Evolutionary conservation across 2,113 vertebrate species (phyloP).

Genomic region (Periophthalmodon schlosseri): DNA sequence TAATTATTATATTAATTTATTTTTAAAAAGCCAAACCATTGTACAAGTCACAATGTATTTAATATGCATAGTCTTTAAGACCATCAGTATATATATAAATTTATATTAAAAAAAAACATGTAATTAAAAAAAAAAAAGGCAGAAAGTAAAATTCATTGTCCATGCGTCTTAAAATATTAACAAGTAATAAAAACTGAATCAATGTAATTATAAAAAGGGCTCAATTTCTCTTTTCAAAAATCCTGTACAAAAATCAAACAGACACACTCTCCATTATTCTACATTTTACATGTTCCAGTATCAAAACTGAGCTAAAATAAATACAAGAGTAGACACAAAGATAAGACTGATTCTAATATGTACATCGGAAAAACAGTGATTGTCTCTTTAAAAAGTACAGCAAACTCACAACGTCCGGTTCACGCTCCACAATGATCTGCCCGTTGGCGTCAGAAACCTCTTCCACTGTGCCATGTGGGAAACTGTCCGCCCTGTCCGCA

Average conservation of each 20-base stretch:
- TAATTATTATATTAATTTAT: constrained; percentile 50
- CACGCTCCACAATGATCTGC: background rate
- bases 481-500: constrained; percentile 3
- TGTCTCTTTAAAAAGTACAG: constrained; percentile 8
- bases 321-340: constrained; percentile 18
- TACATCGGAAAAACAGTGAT: background rate
- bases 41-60: constrained; percentile 18
- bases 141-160: background rate
- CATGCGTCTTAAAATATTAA: constrained; percentile 21
- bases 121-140: background rate
- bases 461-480: background rate
- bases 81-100: background rate
- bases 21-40: constrained; percentile 35
- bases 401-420: background rate
- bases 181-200: background rate
- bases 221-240: background rate
- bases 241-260: background rate
- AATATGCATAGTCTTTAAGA: constrained; percentile 1
- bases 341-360: constrained; percentile 19
- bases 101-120: constrained; percentile 7
- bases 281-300: background rate
- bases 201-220: constrained; percentile 20
- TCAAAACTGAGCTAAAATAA: constrained; percentile 26
- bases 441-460: background rate
- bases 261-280: background rate